phyloP scores from a whole-genome alignment of 2,797 vertebrate species.

The Pogonophryne albipinna region DNA sequence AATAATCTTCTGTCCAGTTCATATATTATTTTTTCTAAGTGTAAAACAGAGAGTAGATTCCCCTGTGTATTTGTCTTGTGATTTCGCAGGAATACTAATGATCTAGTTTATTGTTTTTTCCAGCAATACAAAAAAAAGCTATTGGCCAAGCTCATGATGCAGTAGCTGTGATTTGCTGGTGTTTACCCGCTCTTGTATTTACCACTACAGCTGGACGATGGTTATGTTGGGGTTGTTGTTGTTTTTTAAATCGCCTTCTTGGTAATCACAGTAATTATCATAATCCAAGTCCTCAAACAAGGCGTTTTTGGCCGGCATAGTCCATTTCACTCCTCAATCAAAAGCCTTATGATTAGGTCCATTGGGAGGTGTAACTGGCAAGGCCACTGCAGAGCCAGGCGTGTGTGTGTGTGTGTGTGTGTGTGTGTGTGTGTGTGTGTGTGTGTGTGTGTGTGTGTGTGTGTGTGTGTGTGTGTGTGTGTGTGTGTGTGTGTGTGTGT shows the following conservation, averaged over 20 bases:
- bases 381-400: slow-evolving; percentile 25
- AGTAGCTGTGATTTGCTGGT: slow-evolving; percentile 2
- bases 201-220: slow-evolving; percentile 34
- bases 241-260: slow-evolving; percentile 28
- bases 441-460: background rate
- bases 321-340: slow-evolving; percentile 48
- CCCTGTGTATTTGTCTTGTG: background rate
- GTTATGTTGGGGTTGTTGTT: slow-evolving; percentile 3
- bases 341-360: slow-evolving; percentile 54
- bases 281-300: slow-evolving; percentile 51
- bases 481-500: slow-evolving; percentile 21
- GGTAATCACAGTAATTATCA: slow-evolving; percentile 65
- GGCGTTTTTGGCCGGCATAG: slow-evolving; percentile 39
- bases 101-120: slow-evolving; percentile 15
- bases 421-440: slow-evolving; percentile 17
- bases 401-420: slow-evolving; percentile 20
- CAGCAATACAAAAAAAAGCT: background rate
- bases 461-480: background rate
- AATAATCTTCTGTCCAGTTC: background rate
- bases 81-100: slow-evolving; percentile 12
- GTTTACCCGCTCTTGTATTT: slow-evolving; percentile 16
- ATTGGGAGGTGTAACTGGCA: slow-evolving; percentile 58
- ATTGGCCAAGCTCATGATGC: background rate
- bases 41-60: background rate
- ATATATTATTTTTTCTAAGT: slow-evolving; percentile 11